phyloP scores from a whole-genome alignment of 2,113 vertebrate species.

The human region DNA sequence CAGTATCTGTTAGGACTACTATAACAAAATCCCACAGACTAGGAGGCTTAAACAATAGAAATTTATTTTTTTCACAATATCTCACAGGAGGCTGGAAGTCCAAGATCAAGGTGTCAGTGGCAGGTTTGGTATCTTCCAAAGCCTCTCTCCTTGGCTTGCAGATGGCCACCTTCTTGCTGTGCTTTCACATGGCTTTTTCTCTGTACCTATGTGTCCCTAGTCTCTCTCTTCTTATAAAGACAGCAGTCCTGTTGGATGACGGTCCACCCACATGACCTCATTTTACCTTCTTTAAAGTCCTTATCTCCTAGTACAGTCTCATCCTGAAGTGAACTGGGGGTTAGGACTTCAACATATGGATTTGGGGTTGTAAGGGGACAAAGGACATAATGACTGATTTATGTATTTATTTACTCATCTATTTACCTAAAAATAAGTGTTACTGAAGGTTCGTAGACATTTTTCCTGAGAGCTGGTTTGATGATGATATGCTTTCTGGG shows the following conservation, averaged over 20 bases:
- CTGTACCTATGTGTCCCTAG: not conserved
- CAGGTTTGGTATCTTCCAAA: not conserved
- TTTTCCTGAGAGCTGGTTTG: not conserved
- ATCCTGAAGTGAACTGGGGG: not conserved
- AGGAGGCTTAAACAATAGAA: not conserved
- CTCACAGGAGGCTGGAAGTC: not conserved
- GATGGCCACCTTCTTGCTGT: not conserved
- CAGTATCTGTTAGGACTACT: not conserved
- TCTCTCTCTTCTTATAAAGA: not conserved
- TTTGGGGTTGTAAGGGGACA: not conserved
- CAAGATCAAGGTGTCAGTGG: not conserved
- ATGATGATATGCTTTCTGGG: not conserved
- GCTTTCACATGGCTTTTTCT: not conserved
- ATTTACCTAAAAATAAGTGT: not conserved
- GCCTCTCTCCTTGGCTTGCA: not conserved
- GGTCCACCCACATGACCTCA: not conserved
- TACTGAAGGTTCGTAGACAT: not conserved
- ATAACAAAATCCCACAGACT: not conserved
- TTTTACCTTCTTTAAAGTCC: not conserved
- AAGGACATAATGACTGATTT: not conserved
- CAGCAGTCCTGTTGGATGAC: not conserved
- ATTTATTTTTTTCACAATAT: not conserved
- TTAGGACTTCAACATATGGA: not conserved
- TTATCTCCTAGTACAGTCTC: not conserved
- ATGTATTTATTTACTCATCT: not conserved